These are phyloP conservation scores for Dufourea novaeangliae DNA, from an alignment of 1,140 invertebrate genomes.

Conservation along the genomic window DNA sequence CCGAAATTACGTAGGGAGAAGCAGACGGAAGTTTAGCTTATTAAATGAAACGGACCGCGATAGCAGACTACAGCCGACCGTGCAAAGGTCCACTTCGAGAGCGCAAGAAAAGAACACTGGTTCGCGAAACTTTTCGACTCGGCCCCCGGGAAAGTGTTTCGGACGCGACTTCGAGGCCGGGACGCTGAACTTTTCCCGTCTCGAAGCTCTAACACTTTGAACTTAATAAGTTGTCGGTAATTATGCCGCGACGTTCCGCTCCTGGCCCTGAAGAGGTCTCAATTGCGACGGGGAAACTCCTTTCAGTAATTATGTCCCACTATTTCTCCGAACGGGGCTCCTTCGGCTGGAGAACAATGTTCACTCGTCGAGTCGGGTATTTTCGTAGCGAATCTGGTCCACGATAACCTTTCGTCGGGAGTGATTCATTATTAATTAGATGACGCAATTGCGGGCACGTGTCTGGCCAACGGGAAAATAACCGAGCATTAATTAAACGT, in stretches of 20 bases:
- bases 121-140: neutral
- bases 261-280: no score
- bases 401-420: neutral
- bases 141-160: neutral
- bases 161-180: neutral
- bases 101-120: neutral
- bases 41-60: neutral
- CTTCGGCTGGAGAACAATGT: neutral
- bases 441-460: slow-evolving; percentile 24
- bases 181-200: neutral
- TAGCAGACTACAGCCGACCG: neutral
- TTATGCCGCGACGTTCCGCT: neutral
- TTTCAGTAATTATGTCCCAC: neutral
- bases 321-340: neutral
- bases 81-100: neutral
- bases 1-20: neutral
- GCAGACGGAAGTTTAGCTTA: neutral
- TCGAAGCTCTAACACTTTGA: neutral
- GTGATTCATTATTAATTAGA: slow-evolving; percentile 37
- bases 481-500: slow-evolving; percentile 49
- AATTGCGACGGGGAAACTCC: neutral
- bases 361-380: neutral
- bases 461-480: slow-evolving; percentile 35
- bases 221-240: slow-evolving; percentile 6
- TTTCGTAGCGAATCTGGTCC: neutral